Conservation (phyloP, 2,797 vertebrate species). For the Gallinago nigripennis region DNA sequence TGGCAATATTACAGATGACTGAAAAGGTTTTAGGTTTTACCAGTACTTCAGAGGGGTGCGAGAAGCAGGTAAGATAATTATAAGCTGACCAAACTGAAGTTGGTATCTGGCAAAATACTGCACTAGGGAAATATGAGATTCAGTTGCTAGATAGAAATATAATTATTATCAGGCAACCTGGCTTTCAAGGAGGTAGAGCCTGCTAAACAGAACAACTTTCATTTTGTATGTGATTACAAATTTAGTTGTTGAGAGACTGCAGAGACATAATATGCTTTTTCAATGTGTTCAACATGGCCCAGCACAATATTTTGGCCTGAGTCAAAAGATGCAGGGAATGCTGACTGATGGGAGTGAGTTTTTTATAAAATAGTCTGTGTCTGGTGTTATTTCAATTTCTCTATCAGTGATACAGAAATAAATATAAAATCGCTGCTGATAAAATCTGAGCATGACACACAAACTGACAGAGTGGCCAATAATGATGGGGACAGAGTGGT, state of each 20-base stretch:
- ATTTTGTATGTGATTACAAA: constrained; percentile 5
- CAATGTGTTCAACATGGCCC: background rate
- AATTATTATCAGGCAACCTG: background rate
- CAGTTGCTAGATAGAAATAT: background rate
- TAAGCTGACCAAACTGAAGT: background rate
- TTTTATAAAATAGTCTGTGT: constrained; percentile 14
- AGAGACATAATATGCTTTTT: constrained; percentile 1
- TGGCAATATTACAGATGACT: background rate
- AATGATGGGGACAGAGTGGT: background rate
- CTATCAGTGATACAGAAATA: background rate
- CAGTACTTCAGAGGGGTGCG: background rate
- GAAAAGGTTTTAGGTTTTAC: background rate
- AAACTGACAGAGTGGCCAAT: background rate
- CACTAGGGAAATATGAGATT: background rate
- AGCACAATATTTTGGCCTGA: background rate
- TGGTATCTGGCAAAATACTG: background rate
- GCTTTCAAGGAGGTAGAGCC: background rate
- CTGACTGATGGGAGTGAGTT: background rate
- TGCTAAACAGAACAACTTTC: background rate
- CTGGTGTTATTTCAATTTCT: constrained; percentile 11
- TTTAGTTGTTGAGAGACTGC: background rate
- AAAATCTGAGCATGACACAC: constrained; percentile 21
- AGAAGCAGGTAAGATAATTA: background rate
- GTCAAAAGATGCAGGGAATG: background rate
- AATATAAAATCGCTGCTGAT: constrained; percentile 23